Percentiles rank a stretch among this genome's conserved stretches.
Conservation (phyloP, 2,888 invertebrate genomes). For the Graphium colonna region DNA sequence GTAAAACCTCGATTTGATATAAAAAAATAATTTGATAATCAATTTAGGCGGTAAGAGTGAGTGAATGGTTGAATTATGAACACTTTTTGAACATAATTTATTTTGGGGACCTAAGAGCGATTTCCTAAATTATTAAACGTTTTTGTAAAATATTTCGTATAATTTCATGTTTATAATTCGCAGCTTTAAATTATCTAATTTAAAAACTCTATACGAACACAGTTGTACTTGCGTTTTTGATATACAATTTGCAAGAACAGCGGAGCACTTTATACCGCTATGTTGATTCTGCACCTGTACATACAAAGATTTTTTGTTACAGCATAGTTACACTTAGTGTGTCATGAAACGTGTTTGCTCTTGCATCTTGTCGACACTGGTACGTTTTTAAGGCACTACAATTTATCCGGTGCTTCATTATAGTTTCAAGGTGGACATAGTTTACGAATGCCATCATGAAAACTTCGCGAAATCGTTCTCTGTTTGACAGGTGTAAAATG, state of each 20-base stretch:
- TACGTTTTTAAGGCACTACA: background rate
- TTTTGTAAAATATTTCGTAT: no score
- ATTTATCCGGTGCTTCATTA: conserved; percentile 2
- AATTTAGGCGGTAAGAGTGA: no score
- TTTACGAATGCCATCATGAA: conserved; percentile 6
- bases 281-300: conserved; percentile 9
- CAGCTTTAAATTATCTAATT: no score
- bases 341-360: conserved; percentile 12
- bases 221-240: no score
- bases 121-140: no score
- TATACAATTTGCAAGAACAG: background rate
- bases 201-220: no score
- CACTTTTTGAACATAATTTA: no score
- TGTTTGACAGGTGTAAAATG: conserved; percentile 10
- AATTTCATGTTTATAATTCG: no score
- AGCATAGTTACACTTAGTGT: conserved; percentile 16
- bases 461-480: conserved; percentile 1
- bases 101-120: no score
- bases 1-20: no score
- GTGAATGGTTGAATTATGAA: no score
- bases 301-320: conserved; percentile 17
- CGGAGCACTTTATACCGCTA: background rate
- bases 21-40: no score
- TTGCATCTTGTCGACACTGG: conserved; percentile 4
- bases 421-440: conserved; percentile 3